Evolutionary conservation across 2,888 invertebrate genomes (phyloP), one percentile per base, ranked within the genome.

Genomic region (Cheilosia pagana): DNA sequence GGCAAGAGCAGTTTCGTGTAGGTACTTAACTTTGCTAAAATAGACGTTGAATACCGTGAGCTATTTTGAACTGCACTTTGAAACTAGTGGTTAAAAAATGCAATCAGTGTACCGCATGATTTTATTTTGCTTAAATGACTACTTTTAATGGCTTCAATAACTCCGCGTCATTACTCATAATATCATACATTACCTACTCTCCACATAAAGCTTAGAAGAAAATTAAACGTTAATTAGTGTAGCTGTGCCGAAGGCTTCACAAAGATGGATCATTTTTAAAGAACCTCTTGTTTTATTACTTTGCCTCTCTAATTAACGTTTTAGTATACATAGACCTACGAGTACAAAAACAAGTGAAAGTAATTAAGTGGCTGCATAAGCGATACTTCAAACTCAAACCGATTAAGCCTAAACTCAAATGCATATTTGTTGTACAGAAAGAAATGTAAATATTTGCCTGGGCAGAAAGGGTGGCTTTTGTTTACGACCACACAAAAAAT

Each of bases 381-480:
- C 23, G 39, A n/a, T 41, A 25, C 8, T 14, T 19, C 48, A 14
- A 14, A n/a, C 14, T 67, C 16, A 21, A 68, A 31, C 16, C 25
- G 55, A 43, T 43, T 41, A 1, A 10, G 35, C 4, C 43, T 50
- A 0, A 21, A 4, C 23, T 23, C 50, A 10, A 23, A 21, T 23
- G 19, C 16, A 35, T 16, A 8, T 8, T 2, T 19, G 1, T 19
- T 21, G 19, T 57, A 21, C 35, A 19, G 1, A 19, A 28, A 68
- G n/a, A 60, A 28, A 62, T 53, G 35, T 35, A 12, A 43, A 45
- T 45, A 8, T 25, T 25, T 60, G 19, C 28, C 10, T 2, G 19
- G 35, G 16, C 55, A 65, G 25, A 39, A 60, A 71, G 52, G 41
- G 52, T 60, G n/a, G 41, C 41, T 50, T 31, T 52, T 60, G 71